A percentile compares a stretch with the other conserved stretches of the same genome.
Evolutionary conservation across 2,797 vertebrate genomes (phyloP).

Genomic region (Falco naumanni): DNA sequence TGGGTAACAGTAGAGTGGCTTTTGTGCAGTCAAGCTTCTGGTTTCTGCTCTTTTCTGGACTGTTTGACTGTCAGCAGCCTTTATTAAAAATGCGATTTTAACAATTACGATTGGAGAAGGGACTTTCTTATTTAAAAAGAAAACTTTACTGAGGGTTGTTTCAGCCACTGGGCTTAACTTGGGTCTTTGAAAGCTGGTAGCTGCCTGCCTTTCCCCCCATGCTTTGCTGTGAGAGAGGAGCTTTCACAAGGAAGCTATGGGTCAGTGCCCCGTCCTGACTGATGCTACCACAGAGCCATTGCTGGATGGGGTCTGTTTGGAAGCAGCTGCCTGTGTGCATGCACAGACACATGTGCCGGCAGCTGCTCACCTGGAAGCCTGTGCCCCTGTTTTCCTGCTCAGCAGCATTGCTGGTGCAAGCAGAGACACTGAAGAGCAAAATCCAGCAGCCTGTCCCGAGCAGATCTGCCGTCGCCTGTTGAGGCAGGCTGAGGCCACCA

Average conservation of each 20-base stretch:
- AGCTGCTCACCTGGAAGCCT: not conserved
- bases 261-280: rapidly evolving
- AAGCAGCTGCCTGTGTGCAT: not conserved
- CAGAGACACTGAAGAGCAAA: not conserved
- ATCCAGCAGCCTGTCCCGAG: rapidly evolving
- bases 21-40: not conserved
- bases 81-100: not conserved
- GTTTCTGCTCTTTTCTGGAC: not conserved
- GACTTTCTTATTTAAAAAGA: not conserved
- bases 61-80: not conserved
- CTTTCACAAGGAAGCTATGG: not conserved
- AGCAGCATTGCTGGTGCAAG: not conserved
- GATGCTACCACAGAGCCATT: too few relatives aligned
- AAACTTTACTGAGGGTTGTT: not conserved
- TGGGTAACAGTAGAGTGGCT: not conserved
- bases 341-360: not conserved
- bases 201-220: not conserved
- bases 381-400: too few relatives aligned
- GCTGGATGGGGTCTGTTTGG: not conserved
- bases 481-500: not conserved
- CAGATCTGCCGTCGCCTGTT: rapidly evolving
- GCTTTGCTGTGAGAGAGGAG: not conserved
- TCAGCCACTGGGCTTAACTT: not conserved
- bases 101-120: not conserved
- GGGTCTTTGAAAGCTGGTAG: not conserved